Evolutionary conservation across 1,140 invertebrate genomes (phyloP).

Genomic region (Palaemon carinicauda): DNA sequence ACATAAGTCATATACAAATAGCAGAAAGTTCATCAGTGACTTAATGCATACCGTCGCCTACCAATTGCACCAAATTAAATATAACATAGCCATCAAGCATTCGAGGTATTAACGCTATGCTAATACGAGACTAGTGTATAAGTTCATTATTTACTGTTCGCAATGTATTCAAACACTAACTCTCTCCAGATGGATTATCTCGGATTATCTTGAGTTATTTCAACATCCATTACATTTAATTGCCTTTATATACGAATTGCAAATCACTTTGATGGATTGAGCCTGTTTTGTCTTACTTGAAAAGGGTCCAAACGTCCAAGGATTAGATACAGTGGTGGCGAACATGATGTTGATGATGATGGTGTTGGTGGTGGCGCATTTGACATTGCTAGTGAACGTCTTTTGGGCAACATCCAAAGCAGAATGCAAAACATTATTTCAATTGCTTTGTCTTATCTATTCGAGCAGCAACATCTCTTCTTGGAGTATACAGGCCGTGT

Average conservation of each 20-base stretch:
- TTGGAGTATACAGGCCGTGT: no score
- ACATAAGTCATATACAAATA: no score
- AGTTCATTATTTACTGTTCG: slow-evolving; percentile 24
- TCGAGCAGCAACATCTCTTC: no score
- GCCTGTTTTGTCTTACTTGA: background rate
- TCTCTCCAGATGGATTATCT: slow-evolving; percentile 40
- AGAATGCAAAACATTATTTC: no score
- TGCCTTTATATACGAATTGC: slow-evolving; percentile 32
- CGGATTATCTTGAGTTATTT: slow-evolving; percentile 45
- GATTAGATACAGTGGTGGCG: background rate
- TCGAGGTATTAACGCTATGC: background rate
- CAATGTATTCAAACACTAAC: slow-evolving; percentile 35
- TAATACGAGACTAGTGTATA: background rate
- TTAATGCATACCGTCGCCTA: background rate
- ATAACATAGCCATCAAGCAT: background rate
- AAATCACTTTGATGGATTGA: slow-evolving; percentile 43
- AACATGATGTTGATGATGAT: background rate
- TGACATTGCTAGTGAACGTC: background rate
- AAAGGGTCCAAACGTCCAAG: background rate
- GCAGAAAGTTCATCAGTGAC: no score
- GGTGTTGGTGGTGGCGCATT: background rate
- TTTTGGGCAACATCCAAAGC: no score
- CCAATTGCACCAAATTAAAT: background rate
- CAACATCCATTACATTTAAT: slow-evolving; percentile 47
- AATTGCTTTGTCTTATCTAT: no score